phyloP scores from a whole-genome alignment of 2,797 vertebrate species.

The Lithobates pipiens region DNA sequence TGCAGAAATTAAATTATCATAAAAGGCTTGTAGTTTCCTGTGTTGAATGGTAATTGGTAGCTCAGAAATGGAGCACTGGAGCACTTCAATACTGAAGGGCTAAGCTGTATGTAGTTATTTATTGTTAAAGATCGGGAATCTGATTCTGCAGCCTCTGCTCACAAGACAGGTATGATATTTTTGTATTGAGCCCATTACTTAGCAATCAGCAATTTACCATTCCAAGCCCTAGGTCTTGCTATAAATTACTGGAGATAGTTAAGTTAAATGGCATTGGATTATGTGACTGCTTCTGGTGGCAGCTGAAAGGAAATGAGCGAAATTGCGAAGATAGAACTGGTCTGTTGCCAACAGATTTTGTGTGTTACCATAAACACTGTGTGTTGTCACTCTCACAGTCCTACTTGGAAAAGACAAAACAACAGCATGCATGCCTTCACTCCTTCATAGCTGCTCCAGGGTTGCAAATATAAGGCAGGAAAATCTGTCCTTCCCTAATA shows the following conservation, averaged over 20 bases:
- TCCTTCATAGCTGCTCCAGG: slow-evolving; percentile 7
- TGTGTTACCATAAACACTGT: slow-evolving; percentile 9
- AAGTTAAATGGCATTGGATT: slow-evolving; percentile 59
- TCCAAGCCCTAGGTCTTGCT: neutral
- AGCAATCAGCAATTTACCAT: slow-evolving; percentile 11
- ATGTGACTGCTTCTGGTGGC: slow-evolving; percentile 45
- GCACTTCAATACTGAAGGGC: slow-evolving; percentile 19
- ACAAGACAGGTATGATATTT: neutral
- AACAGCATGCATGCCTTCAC: slow-evolving; percentile 53
- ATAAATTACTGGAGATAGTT: slow-evolving; percentile 59
- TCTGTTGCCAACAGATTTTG: neutral
- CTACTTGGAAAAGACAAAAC: slow-evolving; percentile 37
- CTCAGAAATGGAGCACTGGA: neutral
- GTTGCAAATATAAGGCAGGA: neutral
- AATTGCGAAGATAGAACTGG: neutral
- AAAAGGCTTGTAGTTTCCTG: slow-evolving; percentile 8
- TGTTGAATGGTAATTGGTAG: slow-evolving; percentile 30
- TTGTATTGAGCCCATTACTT: slow-evolving; percentile 21
- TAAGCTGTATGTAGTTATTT: slow-evolving; percentile 27
- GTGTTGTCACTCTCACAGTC: slow-evolving; percentile 13
- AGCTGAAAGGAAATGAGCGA: slow-evolving; percentile 31
- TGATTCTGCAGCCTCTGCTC: slow-evolving; percentile 8
- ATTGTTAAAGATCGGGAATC: slow-evolving; percentile 8
- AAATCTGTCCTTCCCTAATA: neutral
- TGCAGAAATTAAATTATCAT: slow-evolving; percentile 37